Evolutionary conservation across 2,888 invertebrate genomes (phyloP).

Genomic region (Drosophila neotestacea): DNA sequence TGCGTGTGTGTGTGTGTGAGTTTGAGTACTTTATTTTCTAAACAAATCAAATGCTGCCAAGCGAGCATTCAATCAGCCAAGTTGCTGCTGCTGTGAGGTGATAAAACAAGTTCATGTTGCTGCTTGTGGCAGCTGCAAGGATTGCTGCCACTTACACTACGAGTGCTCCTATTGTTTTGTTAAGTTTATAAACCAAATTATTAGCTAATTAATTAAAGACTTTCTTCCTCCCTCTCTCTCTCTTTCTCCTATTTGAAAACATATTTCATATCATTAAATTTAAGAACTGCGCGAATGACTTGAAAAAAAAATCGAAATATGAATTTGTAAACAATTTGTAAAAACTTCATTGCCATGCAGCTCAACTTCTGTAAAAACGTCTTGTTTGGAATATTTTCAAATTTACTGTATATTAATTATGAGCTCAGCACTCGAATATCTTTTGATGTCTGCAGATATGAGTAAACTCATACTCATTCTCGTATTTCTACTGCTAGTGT

Average conservation of each 20-base stretch:
- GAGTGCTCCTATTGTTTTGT: constrained; percentile 26
- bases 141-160: constrained; percentile 33
- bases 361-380: constrained; percentile 5
- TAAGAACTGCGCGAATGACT: constrained; percentile 18
- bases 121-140: constrained; percentile 36
- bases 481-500: not conserved
- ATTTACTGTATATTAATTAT: constrained; percentile 43
- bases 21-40: constrained; percentile 74
- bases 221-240: not conserved
- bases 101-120: constrained; percentile 71
- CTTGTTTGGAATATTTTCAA: constrained; percentile 14
- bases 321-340: constrained; percentile 22
- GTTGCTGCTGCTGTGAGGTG: constrained; percentile 64
- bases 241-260: not conserved
- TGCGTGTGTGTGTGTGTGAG: constrained; percentile 21
- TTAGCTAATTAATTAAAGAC: constrained; percentile 61
- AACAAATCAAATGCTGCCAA: constrained; percentile 82
- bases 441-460: constrained; percentile 29
- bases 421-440: constrained; percentile 21
- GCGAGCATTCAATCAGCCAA: constrained; percentile 76
- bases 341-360: constrained; percentile 4
- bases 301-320: constrained; percentile 1
- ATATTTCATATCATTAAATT: constrained; percentile 35
- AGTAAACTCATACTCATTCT: not conserved
- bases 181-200: constrained; percentile 62